Conservation (phyloP, 2,113 vertebrate species). For the Gambusia holbrooki region DNA sequence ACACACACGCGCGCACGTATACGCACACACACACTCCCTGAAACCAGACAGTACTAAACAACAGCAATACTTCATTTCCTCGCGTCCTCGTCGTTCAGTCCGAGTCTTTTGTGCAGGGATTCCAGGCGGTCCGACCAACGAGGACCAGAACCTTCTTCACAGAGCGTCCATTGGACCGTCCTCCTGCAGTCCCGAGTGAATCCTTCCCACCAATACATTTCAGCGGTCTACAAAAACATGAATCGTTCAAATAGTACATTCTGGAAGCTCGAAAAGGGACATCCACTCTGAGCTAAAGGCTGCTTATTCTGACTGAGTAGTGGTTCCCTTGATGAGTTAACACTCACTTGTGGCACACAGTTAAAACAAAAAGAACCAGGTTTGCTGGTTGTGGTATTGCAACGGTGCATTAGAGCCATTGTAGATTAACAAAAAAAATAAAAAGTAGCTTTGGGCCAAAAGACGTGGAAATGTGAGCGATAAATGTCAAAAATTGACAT, state of each 20-base stretch:
- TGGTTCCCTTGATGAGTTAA: slow-evolving; percentile 73
- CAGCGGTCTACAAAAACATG: slow-evolving; percentile 58
- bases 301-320: slow-evolving; percentile 73
- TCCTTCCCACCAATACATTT: slow-evolving; percentile 60
- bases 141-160: slow-evolving; percentile 40
- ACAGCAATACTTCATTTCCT: slow-evolving; percentile 59
- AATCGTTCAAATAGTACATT: slow-evolving; percentile 68
- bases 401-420: too few relatives aligned
- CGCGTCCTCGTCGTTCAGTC: slow-evolving; percentile 40
- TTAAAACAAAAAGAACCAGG: slow-evolving; percentile 44
- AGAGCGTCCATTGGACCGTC: slow-evolving; percentile 21
- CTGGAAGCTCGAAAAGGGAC: slow-evolving; percentile 54
- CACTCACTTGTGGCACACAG: slow-evolving; percentile 48
- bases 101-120: slow-evolving; percentile 51
- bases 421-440: too few relatives aligned
- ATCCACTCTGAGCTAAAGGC: slow-evolving; percentile 51
- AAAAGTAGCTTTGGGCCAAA: too few relatives aligned
- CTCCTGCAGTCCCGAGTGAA: slow-evolving; percentile 32
- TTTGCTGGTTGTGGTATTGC: slow-evolving; percentile 17
- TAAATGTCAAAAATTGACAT: too few relatives aligned
- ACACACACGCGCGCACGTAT: neutral
- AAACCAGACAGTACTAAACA: slow-evolving; percentile 59
- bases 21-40: slow-evolving; percentile 56
- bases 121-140: slow-evolving; percentile 40
- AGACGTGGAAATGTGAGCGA: too few relatives aligned